Percentiles rank a stretch among this genome's conserved stretches.
Evolutionary conservation across 2,113 vertebrate species (phyloP).

Genomic region (Columbina picui): DNA sequence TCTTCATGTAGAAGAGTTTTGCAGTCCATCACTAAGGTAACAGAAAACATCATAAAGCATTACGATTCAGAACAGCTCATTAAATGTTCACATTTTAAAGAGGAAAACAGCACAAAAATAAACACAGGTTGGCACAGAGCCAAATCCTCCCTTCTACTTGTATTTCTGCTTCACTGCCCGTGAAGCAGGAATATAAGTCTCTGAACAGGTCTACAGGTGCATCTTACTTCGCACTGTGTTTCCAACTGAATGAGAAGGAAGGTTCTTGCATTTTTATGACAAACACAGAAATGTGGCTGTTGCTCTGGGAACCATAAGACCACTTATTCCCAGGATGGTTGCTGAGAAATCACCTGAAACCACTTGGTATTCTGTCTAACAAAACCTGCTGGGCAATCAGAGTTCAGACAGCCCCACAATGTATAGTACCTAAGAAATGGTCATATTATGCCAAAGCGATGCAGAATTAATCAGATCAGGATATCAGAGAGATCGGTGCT

Average conservation of each 20-base stretch:
- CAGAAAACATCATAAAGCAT: not conserved
- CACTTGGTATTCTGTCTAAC: not conserved
- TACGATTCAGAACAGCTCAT: not conserved
- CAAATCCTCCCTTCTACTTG: not conserved
- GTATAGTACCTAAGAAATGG: not conserved
- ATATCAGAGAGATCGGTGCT: not conserved
- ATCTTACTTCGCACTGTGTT: not conserved
- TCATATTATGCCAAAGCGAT: not conserved
- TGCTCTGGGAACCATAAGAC: not conserved
- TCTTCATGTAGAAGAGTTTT: not conserved
- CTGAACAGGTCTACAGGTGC: not conserved
- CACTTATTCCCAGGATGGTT: not conserved
- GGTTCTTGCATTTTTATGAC: not conserved
- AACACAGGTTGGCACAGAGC: not conserved
- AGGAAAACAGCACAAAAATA: slow-evolving; percentile 2
- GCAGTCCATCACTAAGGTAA: not conserved
- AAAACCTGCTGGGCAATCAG: not conserved
- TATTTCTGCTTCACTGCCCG: not conserved
- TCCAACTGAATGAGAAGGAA: not conserved
- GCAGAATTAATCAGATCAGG: not conserved
- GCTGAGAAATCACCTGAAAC: slow-evolving; percentile 23
- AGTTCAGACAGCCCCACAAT: not conserved
- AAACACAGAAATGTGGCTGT: not conserved
- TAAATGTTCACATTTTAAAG: not conserved
- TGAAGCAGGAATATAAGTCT: not conserved